Percentiles rank a stretch among this genome's conserved stretches.
phyloP scores from a whole-genome alignment of 2,113 vertebrate species.

The Oreochromis spilurus region DNA sequence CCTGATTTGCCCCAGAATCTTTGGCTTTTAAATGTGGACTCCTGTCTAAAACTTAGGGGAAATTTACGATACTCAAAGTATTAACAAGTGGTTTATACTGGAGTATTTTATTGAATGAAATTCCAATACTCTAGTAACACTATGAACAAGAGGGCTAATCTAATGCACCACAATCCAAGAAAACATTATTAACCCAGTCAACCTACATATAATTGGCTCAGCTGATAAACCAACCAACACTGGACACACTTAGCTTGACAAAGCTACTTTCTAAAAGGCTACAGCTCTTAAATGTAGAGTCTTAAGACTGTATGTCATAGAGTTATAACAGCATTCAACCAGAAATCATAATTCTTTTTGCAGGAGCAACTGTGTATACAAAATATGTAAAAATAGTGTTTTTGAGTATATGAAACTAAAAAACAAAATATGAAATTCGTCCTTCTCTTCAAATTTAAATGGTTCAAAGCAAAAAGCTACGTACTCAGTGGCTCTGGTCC shows the following conservation, averaged over 20 bases:
- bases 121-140: too few species aligned
- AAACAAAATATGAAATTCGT: background rate
- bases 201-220: background rate
- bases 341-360: background rate
- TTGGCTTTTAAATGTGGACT: too few species aligned
- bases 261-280: background rate
- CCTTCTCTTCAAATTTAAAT: background rate
- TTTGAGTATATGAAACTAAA: background rate
- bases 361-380: background rate
- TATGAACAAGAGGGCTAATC: too few species aligned
- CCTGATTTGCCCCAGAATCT: too few species aligned
- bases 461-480: background rate
- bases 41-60: too few species aligned
- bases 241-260: background rate
- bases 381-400: background rate
- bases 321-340: background rate
- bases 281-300: background rate
- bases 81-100: too few species aligned
- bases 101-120: too few species aligned
- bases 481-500: background rate
- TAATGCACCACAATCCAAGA: background rate
- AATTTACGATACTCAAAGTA: too few species aligned
- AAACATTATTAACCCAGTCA: background rate
- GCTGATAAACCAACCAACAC: background rate
- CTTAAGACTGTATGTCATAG: background rate